These are phyloP conservation scores for Cyanoderma ruficeps DNA, from an alignment of 2,113 vertebrate species.

Conservation along the genomic window DNA sequence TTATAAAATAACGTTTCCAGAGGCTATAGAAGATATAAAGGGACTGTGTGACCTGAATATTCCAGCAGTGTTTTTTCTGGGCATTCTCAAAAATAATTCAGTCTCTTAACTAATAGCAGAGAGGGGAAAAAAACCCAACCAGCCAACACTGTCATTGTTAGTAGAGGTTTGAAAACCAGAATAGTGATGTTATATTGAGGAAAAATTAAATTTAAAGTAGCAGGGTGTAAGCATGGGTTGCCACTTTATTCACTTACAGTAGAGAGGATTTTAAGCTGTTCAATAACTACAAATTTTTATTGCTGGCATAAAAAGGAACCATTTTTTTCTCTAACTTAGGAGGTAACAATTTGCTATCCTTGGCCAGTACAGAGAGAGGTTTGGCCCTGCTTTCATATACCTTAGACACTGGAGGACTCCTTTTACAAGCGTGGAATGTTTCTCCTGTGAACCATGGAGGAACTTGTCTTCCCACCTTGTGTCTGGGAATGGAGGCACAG, in stretches of 20 bases:
- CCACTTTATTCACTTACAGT: neutral
- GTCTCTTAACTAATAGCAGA: neutral
- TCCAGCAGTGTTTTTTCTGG: neutral
- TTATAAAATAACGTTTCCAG: neutral
- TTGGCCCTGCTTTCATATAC: neutral
- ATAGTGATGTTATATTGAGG: neutral
- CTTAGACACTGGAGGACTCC: neutral
- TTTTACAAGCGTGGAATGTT: neutral
- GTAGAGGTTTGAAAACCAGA: neutral
- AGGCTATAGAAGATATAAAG: neutral
- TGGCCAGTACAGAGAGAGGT: neutral
- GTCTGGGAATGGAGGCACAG: neutral
- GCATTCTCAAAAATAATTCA: neutral
- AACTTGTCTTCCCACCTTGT: neutral
- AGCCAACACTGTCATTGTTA: neutral
- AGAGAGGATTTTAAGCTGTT: neutral
- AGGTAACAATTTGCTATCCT: neutral
- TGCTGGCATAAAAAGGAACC: neutral
- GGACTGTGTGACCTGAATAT: neutral
- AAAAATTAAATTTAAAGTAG: neutral
- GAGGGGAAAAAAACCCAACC: neutral
- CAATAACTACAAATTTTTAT: neutral
- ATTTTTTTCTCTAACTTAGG: neutral
- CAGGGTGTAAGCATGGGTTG: neutral
- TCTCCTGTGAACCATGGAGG: neutral